phyloP scores from a whole-genome alignment of 2,797 vertebrate genomes.

The Onychomys arenicola region DNA sequence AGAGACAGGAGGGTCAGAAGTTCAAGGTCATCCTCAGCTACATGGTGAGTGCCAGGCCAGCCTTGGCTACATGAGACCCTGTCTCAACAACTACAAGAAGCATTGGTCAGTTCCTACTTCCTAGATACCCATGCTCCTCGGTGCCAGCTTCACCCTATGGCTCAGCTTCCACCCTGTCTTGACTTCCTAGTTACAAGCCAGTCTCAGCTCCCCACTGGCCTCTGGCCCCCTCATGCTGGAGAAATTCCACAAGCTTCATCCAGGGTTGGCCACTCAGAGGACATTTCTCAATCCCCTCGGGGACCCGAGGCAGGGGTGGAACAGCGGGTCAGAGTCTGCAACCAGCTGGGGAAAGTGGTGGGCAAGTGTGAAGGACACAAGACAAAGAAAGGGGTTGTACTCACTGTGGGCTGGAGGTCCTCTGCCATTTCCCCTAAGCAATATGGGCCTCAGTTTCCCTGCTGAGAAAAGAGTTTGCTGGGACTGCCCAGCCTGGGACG shows the following conservation, averaged over 20 bases:
- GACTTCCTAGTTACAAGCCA: neutral
- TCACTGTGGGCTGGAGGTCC: neutral
- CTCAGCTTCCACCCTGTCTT: neutral
- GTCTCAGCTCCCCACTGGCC: no score
- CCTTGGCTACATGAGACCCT: neutral
- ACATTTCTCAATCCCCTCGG: neutral
- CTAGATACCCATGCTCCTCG: neutral
- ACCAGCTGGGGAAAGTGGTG: neutral
- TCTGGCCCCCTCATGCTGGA: neutral
- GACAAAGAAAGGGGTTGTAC: neutral
- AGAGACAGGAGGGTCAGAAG: neutral
- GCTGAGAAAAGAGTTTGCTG: neutral
- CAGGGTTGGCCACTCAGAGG: neutral
- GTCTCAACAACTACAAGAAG: neutral
- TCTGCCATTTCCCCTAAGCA: neutral
- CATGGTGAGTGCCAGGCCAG: neutral
- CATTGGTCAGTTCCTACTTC: neutral
- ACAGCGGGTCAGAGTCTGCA: neutral
- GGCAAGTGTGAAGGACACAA: neutral
- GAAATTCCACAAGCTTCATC: neutral
- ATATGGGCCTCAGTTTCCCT: neutral
- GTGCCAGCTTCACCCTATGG: fast-evolving
- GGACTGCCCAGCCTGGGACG: neutral
- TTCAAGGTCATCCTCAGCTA: neutral
- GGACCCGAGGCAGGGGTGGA: neutral